Base-by-base conservation (phyloP, 2,888 invertebrate genomes). In the Aleiodes testaceus region DNA sequence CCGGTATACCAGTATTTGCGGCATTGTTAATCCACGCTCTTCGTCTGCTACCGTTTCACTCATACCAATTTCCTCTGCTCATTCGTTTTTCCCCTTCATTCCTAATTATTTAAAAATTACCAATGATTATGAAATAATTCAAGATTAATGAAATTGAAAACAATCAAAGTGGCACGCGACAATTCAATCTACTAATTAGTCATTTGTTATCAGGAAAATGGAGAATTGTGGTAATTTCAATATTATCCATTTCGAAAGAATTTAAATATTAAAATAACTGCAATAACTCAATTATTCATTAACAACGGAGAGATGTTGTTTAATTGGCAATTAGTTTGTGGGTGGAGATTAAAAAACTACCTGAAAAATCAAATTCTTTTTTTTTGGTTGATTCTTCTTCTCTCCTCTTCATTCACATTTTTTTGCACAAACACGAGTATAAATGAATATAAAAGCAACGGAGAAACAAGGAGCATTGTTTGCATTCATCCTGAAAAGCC, bases 21-120 rank as follows among this genome's bases (percentile, higher is more conserved):
- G 84, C 84, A 85, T 86, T 85, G 86, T 86, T 86, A 85, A 86
- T 84, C 85, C 84, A 80, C 83, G 83, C 80, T 81, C 83, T 81
- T 78, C 82, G 79, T 80, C 81, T 80, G 83, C 84, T 85, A 84
- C 85, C 81, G 84, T 84, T 82, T 80, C 78, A 75, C 67, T 55
- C 72, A 53, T 66, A 49, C 67, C 72, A 74, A 30, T 47, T 36
- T 47, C 50, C 36, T 69, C 20, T 22, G 55, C n/a, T n/a, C n/a
- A n/a, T n/a, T n/a, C n/a, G 26, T 53, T 67, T 55, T 18, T 42
- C 47, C 65, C 42, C 55, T 50, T 44, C 49, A 1, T 7, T 63
- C 7, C 7, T 11, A 14, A 20, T 59, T 11, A 36, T 36, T 36
- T 20, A 18, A 26, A 47, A 59, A 59, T 26, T n/a, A 12, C 11